Evolutionary conservation across 2,888 invertebrate genomes (phyloP), one percentile per base, ranked within the genome.

Genomic region (Aspidiotus destructor): DNA sequence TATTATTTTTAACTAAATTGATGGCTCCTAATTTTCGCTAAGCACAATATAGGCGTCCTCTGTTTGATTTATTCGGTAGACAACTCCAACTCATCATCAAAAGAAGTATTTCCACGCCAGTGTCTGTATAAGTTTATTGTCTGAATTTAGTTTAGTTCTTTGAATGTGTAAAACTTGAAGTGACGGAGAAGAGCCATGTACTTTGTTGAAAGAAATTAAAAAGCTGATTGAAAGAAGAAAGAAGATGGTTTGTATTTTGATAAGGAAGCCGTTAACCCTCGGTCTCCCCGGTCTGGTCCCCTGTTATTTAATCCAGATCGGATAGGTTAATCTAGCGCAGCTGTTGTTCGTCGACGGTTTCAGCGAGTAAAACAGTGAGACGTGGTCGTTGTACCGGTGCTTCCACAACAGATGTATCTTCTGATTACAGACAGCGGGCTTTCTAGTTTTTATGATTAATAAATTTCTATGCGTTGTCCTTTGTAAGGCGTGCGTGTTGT

Each of bases 281-380:
- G 67, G 52, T 40, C 42, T 44, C 42, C 58, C 40, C 16, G 48
- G 17, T 42, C 60, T 58, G 42, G 67, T 67, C 58, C 67, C 60
- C 57, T 67, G 60, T 67, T 58, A 67, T 58, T 67, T 67, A 67
- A 67, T 67, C 67, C 60, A 52, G 67, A 67, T 60, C 67, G 67
- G 67, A 67, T 67, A 67, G 67, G 60, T 48, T 67, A 67, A 67
- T 67, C 67, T 67, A 60, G 42, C 44, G 60, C 67, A 67, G 67
- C 67, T 67, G 67, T 67, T 67, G 60, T 67, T 67, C 57, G 60
- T 42, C 42, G 60, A 28, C 28, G 28, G 5, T 28, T n/a, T 28
- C 28, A 28, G 28, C 28, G 28, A 67, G 67, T 58, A 67, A 67
- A 67, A 48, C 48, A 48, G 44, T 41, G 60, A 60, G 60, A 60